A percentile compares a stretch with the other conserved stretches of the same genome.
Conservation (phyloP, 2,888 invertebrate species). For the Parascotia fuliginaria region DNA sequence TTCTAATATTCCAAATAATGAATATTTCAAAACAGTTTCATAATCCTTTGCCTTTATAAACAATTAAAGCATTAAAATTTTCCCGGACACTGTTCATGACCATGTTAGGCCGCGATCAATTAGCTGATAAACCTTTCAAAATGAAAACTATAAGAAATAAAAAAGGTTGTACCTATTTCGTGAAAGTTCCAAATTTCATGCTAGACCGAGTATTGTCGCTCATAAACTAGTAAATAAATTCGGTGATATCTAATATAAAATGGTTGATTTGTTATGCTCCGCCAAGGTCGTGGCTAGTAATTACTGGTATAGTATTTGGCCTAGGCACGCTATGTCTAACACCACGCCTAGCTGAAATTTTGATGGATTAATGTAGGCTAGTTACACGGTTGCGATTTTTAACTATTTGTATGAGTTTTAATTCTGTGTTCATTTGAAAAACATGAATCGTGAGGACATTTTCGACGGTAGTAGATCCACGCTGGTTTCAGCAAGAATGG, state of each 20-base stretch:
- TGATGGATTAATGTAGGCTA: constrained; percentile 16
- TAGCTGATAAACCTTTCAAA: not conserved
- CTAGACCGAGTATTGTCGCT: not conserved
- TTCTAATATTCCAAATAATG: no score
- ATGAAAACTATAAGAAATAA: not conserved
- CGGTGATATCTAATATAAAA: constrained; percentile 28
- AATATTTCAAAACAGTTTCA: no score
- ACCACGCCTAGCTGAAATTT: constrained; percentile 34
- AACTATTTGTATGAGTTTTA: no score
- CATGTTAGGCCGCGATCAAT: not conserved
- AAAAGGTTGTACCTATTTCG: not conserved
- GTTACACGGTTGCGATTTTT: constrained; percentile 5
- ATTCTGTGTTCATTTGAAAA: no score
- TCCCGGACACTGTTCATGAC: not conserved
- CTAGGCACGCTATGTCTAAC: constrained; percentile 40
- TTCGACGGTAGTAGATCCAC: no score
- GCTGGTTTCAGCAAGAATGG: no score
- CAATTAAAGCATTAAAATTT: not conserved
- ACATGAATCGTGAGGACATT: no score
- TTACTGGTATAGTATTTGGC: constrained; percentile 26
- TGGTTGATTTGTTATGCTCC: constrained; percentile 27
- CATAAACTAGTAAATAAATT: not conserved
- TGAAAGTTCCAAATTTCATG: not conserved
- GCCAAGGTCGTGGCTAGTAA: constrained; percentile 37
- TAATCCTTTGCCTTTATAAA: no score